Conservation (phyloP, 2,113 vertebrate genomes). For the Ophthalmolycus amberensis region DNA sequence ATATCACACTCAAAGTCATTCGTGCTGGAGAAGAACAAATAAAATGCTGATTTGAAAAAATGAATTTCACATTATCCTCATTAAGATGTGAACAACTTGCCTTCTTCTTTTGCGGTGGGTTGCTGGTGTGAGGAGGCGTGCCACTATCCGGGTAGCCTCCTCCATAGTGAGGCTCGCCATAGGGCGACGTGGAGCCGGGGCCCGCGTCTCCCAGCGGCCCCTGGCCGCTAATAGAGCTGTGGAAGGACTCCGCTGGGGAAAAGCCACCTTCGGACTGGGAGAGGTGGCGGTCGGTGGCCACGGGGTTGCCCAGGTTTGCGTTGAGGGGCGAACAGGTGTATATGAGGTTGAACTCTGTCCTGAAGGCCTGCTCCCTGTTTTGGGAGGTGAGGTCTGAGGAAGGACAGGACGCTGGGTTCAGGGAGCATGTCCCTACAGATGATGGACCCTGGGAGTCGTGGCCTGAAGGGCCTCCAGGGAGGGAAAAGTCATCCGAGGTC, state of each 20-base stretch:
- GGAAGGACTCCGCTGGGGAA: conserved; percentile 92
- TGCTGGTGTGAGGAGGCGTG: conserved; percentile 88
- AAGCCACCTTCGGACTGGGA: conserved; percentile 89
- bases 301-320: conserved; percentile 88
- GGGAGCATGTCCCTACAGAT: conserved; percentile 56
- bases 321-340: conserved; percentile 98
- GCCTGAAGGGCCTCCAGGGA: conserved; percentile 80
- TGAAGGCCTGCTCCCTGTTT: conserved; percentile 93
- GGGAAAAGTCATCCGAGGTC: conserved; percentile 83
- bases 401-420: conserved; percentile 74
- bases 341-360: conserved; percentile 99
- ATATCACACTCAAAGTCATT: conserved; percentile 49
- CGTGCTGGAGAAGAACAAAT: conserved; percentile 25
- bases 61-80: background rate
- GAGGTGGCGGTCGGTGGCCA: conserved; percentile 86
- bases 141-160: conserved; percentile 84
- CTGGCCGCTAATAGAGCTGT: conserved; percentile 86
- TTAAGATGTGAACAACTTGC: conserved; percentile 82
- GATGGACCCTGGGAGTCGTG: conserved; percentile 77
- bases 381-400: conserved; percentile 80
- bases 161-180: conserved; percentile 86
- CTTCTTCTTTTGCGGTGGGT: conserved; percentile 98
- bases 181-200: conserved; percentile 89
- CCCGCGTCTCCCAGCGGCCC: conserved; percentile 87
- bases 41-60: conserved; percentile 10